Evolutionary conservation across 2,888 invertebrate species (phyloP), one percentile per base, ranked within the genome.

Genomic region (Poecilobothrus nobilitatus): DNA sequence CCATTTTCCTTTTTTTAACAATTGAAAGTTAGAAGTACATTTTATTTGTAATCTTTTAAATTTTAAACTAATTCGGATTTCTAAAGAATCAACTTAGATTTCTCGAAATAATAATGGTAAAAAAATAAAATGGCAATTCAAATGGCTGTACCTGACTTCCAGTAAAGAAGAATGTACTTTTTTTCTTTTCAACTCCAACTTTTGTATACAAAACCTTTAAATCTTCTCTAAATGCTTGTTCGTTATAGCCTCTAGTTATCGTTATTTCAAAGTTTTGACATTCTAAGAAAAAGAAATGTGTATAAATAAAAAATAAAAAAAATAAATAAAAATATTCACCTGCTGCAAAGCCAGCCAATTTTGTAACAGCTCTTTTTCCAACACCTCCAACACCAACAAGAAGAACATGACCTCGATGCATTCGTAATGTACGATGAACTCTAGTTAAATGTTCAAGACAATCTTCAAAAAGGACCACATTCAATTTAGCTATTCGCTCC

Each of bases 401-500:
- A 81, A 96, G 84, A 7, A 90, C 88, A 78, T 96, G 93, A 0
- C 95, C 95, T 72, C 89, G 78, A 72, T 78, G 77, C 88, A 94
- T 89, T 72, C 95, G 86, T 71, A 96, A 83, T 0, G 90, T 89
- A 27, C 96, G 88, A 75, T 95, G 95, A 15, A 94, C 87, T 65
- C 95, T 85, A 0, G 94, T 95, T 76, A 96, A 79, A 80, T 97
- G 95, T 77, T 96, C 95, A 67, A 96, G 81, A 63, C 94, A 95
- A 78, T 95, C 95, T 77, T 96, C 92, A 78, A 96, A 96, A 33
- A 96, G 83, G 0, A 96, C 94, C 72, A 96, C 85, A 33, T 88
- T 89, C 83, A 95, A 84, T 76, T 90, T 89, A 70, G 84, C 84
- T 67, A 87, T 84, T 33, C 86, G 86, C 74, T 94, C 94, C 77